phyloP scores from a whole-genome alignment of 2,113 vertebrate genomes.

The Pseudorhombus dupliciocellatus region DNA sequence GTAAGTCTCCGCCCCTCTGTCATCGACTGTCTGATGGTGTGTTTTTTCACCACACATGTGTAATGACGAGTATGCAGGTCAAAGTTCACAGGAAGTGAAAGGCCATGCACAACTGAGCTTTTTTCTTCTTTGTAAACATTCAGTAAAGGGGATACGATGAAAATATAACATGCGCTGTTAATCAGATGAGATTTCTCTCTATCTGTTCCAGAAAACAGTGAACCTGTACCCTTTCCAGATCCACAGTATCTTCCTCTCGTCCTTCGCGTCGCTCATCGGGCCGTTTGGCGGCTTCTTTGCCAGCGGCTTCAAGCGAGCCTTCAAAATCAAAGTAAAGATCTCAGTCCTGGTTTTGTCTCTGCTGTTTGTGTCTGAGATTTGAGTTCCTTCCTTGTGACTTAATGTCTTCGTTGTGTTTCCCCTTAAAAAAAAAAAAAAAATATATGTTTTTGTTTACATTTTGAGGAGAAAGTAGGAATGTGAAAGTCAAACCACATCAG shows the following conservation, averaged over 20 bases:
- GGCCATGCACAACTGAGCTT: not conserved
- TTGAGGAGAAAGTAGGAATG: no score
- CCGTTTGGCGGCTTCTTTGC: conserved; percentile 99
- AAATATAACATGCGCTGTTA: not conserved
- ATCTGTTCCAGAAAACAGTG: conserved; percentile 83
- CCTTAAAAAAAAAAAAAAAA: no score
- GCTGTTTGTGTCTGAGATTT: no score
- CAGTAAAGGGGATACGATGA: not conserved
- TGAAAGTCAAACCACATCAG: no score
- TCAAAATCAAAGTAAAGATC: conserved; percentile 94
- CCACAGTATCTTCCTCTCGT: conserved; percentile 94
- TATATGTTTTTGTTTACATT: no score
- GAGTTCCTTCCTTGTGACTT: no score
- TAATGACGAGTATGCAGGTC: no score
- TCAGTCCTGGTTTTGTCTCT: not conserved
- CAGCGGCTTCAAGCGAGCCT: conserved; percentile 98
- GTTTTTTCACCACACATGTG: no score
- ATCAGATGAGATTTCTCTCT: not conserved
- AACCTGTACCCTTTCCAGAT: conserved; percentile 96
- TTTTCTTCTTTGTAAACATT: not conserved
- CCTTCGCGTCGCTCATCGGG: conserved; percentile 93
- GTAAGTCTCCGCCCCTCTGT: conserved; percentile 73
- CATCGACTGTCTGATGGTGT: no score
- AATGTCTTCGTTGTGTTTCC: no score
- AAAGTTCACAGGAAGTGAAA: no score